Evolutionary conservation across 2,797 vertebrate genomes (phyloP).

Genomic region (Rousettus madagascariensis): DNA sequence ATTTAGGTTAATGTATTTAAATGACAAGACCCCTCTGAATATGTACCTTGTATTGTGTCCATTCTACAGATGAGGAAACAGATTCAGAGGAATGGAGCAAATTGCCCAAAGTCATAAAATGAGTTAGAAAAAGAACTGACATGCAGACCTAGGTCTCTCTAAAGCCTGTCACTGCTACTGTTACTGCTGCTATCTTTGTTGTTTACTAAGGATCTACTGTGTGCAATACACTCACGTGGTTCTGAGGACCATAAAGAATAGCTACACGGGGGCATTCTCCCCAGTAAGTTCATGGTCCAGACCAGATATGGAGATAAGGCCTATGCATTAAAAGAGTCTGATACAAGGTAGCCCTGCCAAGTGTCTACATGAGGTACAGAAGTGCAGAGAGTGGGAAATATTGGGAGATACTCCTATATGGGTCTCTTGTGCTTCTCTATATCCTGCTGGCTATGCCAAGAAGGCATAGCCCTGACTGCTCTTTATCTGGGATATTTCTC

Average conservation of each 20-base stretch:
- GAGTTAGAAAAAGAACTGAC: not conserved
- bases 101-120: not conserved
- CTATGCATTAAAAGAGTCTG: not conserved
- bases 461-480: not conserved
- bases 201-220: constrained; percentile 1
- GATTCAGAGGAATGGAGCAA: not conserved
- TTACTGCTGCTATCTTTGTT: not conserved
- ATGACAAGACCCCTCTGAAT: not conserved
- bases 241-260: not conserved
- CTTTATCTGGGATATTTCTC: constrained; percentile 1
- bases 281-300: not conserved
- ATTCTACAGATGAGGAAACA: not conserved
- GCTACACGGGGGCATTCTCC: not conserved
- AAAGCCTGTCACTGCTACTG: not conserved
- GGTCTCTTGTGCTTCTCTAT: not conserved
- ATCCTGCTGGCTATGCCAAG: not conserved
- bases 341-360: not conserved
- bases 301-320: not conserved
- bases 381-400: not conserved
- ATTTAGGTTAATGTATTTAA: constrained; percentile 14
- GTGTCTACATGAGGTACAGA: not conserved
- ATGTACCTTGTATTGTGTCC: not conserved
- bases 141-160: not conserved
- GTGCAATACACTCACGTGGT: not conserved
- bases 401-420: not conserved